Percentiles rank a stretch among this genome's conserved stretches.
These are phyloP conservation scores for Misgurnus anguillicaudatus DNA, from an alignment of 2,113 vertebrate species.

Conservation along the genomic window DNA sequence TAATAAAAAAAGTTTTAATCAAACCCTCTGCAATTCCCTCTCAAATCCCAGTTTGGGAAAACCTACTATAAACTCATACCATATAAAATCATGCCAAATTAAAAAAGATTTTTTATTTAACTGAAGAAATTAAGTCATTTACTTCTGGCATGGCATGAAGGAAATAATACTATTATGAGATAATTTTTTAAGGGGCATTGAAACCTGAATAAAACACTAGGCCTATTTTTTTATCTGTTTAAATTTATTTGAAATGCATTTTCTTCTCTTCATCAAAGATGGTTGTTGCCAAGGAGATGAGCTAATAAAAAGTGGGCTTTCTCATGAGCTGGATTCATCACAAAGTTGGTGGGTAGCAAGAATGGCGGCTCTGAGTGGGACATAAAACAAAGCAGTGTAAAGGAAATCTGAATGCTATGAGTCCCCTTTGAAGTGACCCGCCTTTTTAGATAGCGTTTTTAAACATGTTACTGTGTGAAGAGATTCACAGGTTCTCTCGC, in stretches of 20 bases:
- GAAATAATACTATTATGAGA: too few relatives aligned
- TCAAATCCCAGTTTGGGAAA: too few relatives aligned
- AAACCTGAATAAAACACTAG: background rate
- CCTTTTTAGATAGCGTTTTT: conserved; percentile 33
- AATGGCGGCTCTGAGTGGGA: conserved; percentile 21
- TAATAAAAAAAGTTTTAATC: too few relatives aligned
- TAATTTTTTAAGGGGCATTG: background rate
- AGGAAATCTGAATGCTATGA: conserved; percentile 3
- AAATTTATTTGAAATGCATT: conserved; percentile 28
- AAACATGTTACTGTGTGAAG: conserved; percentile 19
- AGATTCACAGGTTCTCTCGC: conserved; percentile 30
- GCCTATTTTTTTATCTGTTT: conserved; percentile 9
- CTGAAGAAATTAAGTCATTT: too few relatives aligned
- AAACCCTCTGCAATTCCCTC: too few relatives aligned
- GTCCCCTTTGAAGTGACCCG: conserved; percentile 39
- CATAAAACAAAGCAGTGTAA: conserved; percentile 1
- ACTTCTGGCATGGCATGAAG: too few relatives aligned
- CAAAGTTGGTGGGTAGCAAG: conserved; percentile 37
- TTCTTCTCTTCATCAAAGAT: conserved; percentile 38
- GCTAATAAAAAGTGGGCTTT: conserved; percentile 50
- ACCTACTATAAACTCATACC: too few relatives aligned
- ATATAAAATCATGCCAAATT: too few relatives aligned
- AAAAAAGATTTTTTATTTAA: too few relatives aligned
- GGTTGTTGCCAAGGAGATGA: conserved; percentile 58
- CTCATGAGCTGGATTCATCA: conserved; percentile 46